These are phyloP conservation scores for Eptesicus fuscus DNA, from an alignment of 2,113 vertebrate species.

Conservation along the genomic window DNA sequence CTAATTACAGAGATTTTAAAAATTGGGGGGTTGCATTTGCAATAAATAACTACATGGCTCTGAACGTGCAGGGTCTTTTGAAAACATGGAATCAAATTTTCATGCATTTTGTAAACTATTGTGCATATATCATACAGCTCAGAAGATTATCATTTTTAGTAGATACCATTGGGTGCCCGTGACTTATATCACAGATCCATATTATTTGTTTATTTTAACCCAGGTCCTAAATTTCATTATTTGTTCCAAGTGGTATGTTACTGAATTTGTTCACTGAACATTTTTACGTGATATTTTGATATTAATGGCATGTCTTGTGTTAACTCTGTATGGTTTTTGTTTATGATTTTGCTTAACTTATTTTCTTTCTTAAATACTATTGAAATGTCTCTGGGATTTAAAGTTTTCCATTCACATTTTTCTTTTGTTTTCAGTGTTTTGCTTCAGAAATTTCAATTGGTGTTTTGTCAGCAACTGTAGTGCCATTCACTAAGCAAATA, in stretches of 20 bases:
- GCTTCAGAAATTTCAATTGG: neutral
- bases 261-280: constrained; percentile 4
- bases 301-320: neutral
- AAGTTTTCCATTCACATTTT: constrained; percentile 5
- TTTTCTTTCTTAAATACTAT: constrained; percentile 42
- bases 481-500: neutral
- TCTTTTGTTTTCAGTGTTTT: neutral
- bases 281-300: constrained; percentile 23
- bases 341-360: constrained; percentile 50
- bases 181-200: neutral
- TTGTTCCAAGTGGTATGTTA: neutral
- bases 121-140: neutral
- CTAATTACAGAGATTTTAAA: constrained; percentile 7
- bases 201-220: constrained; percentile 44
- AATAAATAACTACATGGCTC: constrained; percentile 22
- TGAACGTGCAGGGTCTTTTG: constrained; percentile 54
- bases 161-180: neutral
- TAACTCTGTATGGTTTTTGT: constrained; percentile 33
- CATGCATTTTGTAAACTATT: neutral
- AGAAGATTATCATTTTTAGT: constrained; percentile 43
- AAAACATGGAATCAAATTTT: constrained; percentile 63
- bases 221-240: neutral
- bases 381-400: constrained; percentile 34
- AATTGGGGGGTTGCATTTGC: constrained; percentile 49
- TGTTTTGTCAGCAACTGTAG: neutral